Evolutionary conservation across 1,140 invertebrate genomes (phyloP), one percentile per base, ranked within the genome.

Genomic region (Physella acuta): DNA sequence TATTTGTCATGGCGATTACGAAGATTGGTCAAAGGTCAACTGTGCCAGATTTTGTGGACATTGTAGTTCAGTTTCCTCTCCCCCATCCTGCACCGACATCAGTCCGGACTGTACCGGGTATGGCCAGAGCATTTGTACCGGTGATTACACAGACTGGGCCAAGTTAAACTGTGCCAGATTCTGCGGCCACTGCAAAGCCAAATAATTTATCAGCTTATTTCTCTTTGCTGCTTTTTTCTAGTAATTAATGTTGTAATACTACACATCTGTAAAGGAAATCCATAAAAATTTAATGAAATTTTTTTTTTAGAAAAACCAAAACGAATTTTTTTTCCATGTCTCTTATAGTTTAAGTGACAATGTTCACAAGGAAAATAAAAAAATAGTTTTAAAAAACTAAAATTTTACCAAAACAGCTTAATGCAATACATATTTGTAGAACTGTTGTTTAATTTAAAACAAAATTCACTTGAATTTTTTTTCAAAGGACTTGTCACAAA

Each of bases 1-100:
- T 31, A 37, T 71, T 20, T 73, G 72, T 49, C 59, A 49, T 4
- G 64, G 64, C 0, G 1, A 73, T 52, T 73, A 69, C 66, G 17
- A 31, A 11, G 65, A 34, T 5, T 73, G 72, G 72, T 69, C 72
- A 3, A 44, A 26, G 37, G 33, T 37, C 24, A 71, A 66, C 55
- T 71, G 70, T 37, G 24, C 24, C 17, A 71, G 67, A 61, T 33
- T 60, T 4, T 71, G 70, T 26, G 56, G 58, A 11, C n/a, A 61
- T 17, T 73, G 71, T 65, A 2, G 49, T 30, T 16, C 11, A 5
- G 26, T 5, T 55, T 11, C 5, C 16, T 55, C 11, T 55, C 39
- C 39, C 20, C 39, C 8, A 44, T 44, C 39, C 20, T 44, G 20
- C 8, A 44, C 8, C 39, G 20, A 44, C 39, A 20, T 11, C 8